Percentiles rank a stretch among this genome's conserved stretches.
Evolutionary conservation across 2,797 vertebrate species (phyloP).

Genomic region (Sylvia borin): DNA sequence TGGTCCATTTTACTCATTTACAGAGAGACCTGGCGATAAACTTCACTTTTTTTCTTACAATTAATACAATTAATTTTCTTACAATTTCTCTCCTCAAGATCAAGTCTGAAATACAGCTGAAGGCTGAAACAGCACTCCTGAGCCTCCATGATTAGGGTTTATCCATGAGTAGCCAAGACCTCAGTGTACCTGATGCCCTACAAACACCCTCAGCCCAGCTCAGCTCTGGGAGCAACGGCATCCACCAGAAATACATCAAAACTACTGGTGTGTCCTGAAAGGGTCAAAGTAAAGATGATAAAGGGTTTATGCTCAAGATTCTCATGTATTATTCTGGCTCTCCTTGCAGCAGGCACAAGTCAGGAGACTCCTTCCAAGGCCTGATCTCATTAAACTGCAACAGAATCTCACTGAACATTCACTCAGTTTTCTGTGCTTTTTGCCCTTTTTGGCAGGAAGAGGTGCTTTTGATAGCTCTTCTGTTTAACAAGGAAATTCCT

Average conservation of each 20-base stretch:
- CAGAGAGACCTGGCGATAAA: background rate
- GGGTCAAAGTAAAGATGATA: background rate
- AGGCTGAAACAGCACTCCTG: background rate
- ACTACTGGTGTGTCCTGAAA: background rate
- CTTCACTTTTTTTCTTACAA: background rate
- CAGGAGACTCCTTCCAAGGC: conserved; percentile 2
- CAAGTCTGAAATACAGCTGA: background rate
- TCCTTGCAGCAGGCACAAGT: background rate
- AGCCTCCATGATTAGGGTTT: background rate
- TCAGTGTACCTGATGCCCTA: background rate
- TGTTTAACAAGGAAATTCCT: conserved; percentile 61
- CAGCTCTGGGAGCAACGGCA: background rate
- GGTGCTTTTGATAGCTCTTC: conserved; percentile 5
- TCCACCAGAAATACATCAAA: background rate
- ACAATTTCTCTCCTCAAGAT: background rate
- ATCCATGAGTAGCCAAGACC: background rate
- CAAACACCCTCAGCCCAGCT: background rate
- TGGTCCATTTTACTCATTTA: background rate
- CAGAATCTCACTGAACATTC: conserved; percentile 44
- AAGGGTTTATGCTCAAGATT: background rate
- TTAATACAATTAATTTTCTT: background rate
- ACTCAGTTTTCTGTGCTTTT: conserved; percentile 8
- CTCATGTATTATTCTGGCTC: background rate
- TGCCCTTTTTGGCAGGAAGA: conserved; percentile 57
- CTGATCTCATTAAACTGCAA: background rate